Evolutionary conservation across 2,888 invertebrate genomes (phyloP).

Genomic region (Agriopis aurantiaria): DNA sequence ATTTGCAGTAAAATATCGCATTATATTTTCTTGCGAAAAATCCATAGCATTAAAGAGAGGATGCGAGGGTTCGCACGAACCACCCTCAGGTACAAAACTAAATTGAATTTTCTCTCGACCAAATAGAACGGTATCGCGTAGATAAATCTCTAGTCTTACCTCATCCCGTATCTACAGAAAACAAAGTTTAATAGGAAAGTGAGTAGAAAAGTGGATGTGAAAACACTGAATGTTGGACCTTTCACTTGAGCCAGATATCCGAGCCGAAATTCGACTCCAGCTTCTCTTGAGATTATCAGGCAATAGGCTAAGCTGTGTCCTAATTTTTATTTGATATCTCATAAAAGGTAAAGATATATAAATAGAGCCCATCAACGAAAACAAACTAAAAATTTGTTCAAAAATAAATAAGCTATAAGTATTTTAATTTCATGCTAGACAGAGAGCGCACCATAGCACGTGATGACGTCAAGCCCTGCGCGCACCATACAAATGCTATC

Average conservation of each 20-base stretch:
- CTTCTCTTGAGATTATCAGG: conserved; percentile 7
- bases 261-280: conserved; percentile 47
- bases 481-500: too few species aligned
- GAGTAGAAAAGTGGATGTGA: conserved; percentile 77
- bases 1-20: conserved; percentile 69
- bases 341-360: too few species aligned
- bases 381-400: too few species aligned
- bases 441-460: too few species aligned
- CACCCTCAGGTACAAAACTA: conserved; percentile 82
- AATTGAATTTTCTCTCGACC: conserved; percentile 82
- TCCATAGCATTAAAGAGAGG: conserved; percentile 72
- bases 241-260: conserved; percentile 68
- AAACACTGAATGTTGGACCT: conserved; percentile 76
- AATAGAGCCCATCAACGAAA: too few species aligned
- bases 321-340: too few species aligned
- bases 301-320: background rate
- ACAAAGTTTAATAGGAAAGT: conserved; percentile 84
- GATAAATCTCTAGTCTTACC: conserved; percentile 81
- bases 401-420: too few species aligned
- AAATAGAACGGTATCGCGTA: conserved; percentile 81
- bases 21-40: conserved; percentile 67
- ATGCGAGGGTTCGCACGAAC: conserved; percentile 73
- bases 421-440: too few species aligned
- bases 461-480: too few species aligned
- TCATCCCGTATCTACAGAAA: conserved; percentile 76